Base-by-base conservation (phyloP, 2,113 vertebrate genomes). In the Aegithalos caudatus region DNA sequence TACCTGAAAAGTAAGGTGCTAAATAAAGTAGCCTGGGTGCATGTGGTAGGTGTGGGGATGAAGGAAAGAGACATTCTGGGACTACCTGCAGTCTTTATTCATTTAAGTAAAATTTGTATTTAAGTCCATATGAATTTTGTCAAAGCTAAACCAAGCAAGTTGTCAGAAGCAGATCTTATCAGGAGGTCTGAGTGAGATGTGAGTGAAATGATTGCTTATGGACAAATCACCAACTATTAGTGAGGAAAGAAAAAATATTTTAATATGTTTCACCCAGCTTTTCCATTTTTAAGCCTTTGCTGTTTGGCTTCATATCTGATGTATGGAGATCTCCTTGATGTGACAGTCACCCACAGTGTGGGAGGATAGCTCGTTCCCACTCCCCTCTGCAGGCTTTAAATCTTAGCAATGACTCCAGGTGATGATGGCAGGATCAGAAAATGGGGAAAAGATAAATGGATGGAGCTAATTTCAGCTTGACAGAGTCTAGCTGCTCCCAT, bases 291-390 rank as follows among this genome's bases (percentile, higher is more conserved):
- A 57, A 81, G 72, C 25, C 35, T 81, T 91, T 86, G 42, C 69
- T 95, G 42, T 96, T 92, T 74, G 51, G 60, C 51, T 92, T 95
- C 81, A n/a, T 81, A 27, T 81, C 77, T 56, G 56, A 89, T 84
- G 47, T 67, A 89, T 51, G 56, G 81, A 89, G 69, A 87, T 58
- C 62, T 74, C 65, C 90, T 92, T 84, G 92, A 94, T 86, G 64
- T 86, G 92, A 96, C 89, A 94, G 91, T 86, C 84, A 70, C 76
- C 64, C 6, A 3, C 89, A 38, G 86, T 60, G 91, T 74, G 88
- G 66, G 70, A 27, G 29, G 73, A 82, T 51, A 93, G 64, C 42
- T 94, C 25, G 0, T 86, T 67, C 80, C 90, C 91, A 66, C 83
- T 88, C 72, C 44, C 56, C 56, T 88, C 60, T 71, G 33, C 77